A percentile compares a stretch with the other conserved stretches of the same genome.
phyloP scores from a whole-genome alignment of 2,888 invertebrate species.

The Caradrina kadenii region DNA sequence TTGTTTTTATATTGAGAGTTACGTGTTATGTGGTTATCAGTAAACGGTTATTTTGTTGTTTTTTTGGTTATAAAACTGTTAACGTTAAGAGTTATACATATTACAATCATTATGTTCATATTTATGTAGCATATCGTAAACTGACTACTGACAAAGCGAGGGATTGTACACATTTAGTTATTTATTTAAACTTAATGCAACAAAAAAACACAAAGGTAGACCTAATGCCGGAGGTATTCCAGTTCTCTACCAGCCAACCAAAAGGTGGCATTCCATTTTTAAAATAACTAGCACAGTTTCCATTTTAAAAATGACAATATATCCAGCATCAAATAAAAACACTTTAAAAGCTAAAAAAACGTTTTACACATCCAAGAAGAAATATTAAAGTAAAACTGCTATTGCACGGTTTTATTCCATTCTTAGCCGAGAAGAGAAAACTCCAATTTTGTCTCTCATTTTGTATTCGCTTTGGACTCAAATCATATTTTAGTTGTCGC shows the following conservation, averaged over 20 bases:
- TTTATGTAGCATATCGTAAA: not conserved
- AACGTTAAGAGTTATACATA: not conserved
- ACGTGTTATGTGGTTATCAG: not conserved
- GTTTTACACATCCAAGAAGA: conserved; percentile 70
- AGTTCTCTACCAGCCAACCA: too few relatives aligned
- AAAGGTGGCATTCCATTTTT: not conserved
- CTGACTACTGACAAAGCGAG: not conserved
- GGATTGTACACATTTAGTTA: too few relatives aligned
- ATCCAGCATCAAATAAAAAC: conserved; percentile 50
- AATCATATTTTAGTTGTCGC: conserved; percentile 80
- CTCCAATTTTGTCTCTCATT: conserved; percentile 80
- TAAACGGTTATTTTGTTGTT: not conserved
- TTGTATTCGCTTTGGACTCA: conserved; percentile 78
- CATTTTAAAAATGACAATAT: conserved; percentile 25
- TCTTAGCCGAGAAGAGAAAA: conserved; percentile 74
- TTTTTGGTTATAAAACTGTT: not conserved
- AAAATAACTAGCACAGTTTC: conserved; percentile 12
- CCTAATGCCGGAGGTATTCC: too few relatives aligned
- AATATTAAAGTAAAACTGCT: conserved; percentile 74
- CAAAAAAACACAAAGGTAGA: too few relatives aligned
- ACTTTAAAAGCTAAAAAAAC: conserved; percentile 56
- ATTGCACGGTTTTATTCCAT: conserved; percentile 73
- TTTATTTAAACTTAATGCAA: too few relatives aligned
- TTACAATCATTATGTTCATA: too few relatives aligned
- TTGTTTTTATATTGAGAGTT: conserved; percentile 38